These are phyloP conservation scores for Tinea semifulvella DNA, from an alignment of 2,888 invertebrate genomes.

Conservation along the genomic window DNA sequence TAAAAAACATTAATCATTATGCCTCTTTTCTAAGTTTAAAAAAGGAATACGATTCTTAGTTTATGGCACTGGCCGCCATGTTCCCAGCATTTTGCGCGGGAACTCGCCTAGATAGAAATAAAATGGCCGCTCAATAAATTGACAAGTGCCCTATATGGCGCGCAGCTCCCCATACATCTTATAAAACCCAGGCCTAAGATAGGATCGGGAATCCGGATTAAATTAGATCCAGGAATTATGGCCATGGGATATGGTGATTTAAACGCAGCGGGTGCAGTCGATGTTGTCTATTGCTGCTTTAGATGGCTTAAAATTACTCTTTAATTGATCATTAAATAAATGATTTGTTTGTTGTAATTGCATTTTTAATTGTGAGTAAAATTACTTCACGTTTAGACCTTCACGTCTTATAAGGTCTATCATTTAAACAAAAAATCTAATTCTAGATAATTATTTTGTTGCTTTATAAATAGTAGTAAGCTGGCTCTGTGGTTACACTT, in stretches of 20 bases:
- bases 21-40: slow-evolving; percentile 6
- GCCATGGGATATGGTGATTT: slow-evolving; percentile 3
- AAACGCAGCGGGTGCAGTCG: background rate
- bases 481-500: no score
- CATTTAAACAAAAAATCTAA: no score
- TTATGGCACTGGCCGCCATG: slow-evolving; percentile 2
- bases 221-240: slow-evolving; percentile 13
- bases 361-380: background rate
- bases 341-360: background rate
- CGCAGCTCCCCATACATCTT: slow-evolving; percentile 32
- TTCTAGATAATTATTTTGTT: no score
- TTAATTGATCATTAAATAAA: background rate
- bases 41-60: slow-evolving; percentile 6
- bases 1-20: no score
- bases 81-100: slow-evolving; percentile 9
- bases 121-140: slow-evolving; percentile 45
- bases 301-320: background rate
- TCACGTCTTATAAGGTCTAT: no score
- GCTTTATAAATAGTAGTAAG: no score
- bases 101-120: slow-evolving; percentile 1
- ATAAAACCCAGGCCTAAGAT: slow-evolving; percentile 4
- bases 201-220: slow-evolving; percentile 12
- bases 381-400: no score
- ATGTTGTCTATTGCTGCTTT: background rate
- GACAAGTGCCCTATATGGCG: slow-evolving; percentile 54